phyloP scores from a whole-genome alignment of 1,140 invertebrate genomes.

The Drosophila parabipectinata region DNA sequence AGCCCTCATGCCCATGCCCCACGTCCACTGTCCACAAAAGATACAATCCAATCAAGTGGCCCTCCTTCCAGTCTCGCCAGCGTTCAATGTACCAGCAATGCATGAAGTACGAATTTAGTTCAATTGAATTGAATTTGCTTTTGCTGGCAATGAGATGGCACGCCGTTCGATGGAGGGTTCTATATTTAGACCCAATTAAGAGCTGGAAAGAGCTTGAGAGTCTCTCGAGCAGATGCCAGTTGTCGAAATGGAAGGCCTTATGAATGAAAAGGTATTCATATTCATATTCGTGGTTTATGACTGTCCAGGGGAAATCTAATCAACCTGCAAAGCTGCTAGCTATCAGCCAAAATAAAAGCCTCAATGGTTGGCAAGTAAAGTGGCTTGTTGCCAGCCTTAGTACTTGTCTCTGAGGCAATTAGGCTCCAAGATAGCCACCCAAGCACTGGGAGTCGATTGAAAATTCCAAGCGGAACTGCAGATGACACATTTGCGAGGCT shows the following conservation, averaged over 20 bases:
- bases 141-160: constrained; percentile 21
- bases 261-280: constrained; percentile 36
- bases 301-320: constrained; percentile 26
- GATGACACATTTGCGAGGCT: constrained; percentile 50
- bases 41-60: constrained; percentile 61
- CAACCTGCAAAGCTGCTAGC: constrained; percentile 1
- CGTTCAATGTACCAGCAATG: constrained; percentile 1
- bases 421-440: not conserved
- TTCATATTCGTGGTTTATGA: constrained; percentile 17
- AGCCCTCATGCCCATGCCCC: too few species aligned
- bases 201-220: constrained; percentile 5
- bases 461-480: constrained; percentile 53
- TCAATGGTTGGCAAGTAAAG: constrained; percentile 15
- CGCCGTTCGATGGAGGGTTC: constrained; percentile 55
- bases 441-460: constrained; percentile 11
- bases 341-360: constrained; percentile 35
- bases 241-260: constrained; percentile 41
- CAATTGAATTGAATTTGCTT: constrained; percentile 68
- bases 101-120: constrained; percentile 69
- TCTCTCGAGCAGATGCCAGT: constrained; percentile 48
- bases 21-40: constrained; percentile 1
- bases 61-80: constrained; percentile 21
- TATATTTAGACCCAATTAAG: constrained; percentile 80
- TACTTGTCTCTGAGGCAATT: not conserved
- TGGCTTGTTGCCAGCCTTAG: constrained; percentile 13